Evolutionary conservation across 2,113 vertebrate species (phyloP).

Genomic region (Labrus mixtus): DNA sequence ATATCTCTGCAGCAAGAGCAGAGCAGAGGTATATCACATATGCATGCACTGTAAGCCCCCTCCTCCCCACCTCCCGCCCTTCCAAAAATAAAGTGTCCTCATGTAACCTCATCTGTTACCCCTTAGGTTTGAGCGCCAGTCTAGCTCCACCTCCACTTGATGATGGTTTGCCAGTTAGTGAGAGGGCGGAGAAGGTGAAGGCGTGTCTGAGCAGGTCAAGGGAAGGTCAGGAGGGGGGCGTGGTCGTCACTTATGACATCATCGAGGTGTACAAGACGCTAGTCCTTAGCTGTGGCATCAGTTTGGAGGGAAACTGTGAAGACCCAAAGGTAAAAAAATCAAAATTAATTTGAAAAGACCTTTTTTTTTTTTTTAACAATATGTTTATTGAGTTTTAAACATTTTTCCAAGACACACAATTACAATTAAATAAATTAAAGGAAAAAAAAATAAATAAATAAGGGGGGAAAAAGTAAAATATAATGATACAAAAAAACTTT

Average conservation of each 20-base stretch:
- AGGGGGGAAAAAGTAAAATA: too few species aligned
- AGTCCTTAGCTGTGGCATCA: conserved; percentile 89
- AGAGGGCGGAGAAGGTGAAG: conserved; percentile 87
- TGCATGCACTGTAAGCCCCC: not conserved
- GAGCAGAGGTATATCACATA: conserved; percentile 82
- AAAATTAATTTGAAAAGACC: not conserved
- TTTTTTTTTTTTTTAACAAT: too few species aligned
- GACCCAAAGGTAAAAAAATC: conserved; percentile 92
- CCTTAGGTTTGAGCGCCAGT: conserved; percentile 89
- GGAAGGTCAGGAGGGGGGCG: conserved; percentile 49
- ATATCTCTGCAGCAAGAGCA: conserved; percentile 90
- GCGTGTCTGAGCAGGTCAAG: conserved; percentile 77
- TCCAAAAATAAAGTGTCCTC: not conserved
- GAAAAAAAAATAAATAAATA: too few species aligned
- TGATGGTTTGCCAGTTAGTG: conserved; percentile 84
- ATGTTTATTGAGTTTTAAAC: too few species aligned
- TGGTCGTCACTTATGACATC: conserved; percentile 87
- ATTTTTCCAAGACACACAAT: too few species aligned
- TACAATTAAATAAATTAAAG: too few species aligned
- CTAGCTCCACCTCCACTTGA: conserved; percentile 93
- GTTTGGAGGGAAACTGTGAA: conserved; percentile 89
- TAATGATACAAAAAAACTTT: too few species aligned
- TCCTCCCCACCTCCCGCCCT: too few species aligned
- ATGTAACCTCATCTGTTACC: conserved; percentile 23
- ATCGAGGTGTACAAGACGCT: conserved; percentile 92